Evolutionary conservation across 2,797 vertebrate species (phyloP).

Genomic region (Phrynocephalus guinanensis): DNA sequence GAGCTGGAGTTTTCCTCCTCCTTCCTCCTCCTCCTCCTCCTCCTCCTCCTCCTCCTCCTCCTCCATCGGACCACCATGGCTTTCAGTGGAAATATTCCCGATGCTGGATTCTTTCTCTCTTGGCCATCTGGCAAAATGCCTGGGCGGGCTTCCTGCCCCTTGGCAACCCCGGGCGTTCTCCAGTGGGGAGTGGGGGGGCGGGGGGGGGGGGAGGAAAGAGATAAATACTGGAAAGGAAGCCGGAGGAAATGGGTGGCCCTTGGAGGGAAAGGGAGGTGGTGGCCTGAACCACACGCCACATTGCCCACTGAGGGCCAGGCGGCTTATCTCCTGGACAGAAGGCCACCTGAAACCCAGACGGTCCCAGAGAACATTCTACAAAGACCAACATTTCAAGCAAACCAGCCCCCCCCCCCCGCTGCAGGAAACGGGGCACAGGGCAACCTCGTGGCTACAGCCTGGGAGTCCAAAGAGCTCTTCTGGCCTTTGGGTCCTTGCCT

Average conservation of each 20-base stretch:
- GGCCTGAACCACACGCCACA: neutral
- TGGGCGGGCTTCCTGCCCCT: conserved; percentile 64
- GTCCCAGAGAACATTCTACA: too few species aligned
- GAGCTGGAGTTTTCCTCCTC: neutral
- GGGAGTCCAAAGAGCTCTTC: too few species aligned
- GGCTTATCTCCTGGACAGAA: too few species aligned
- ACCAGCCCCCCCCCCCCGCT: too few species aligned
- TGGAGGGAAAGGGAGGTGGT: neutral
- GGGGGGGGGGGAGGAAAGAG: neutral
- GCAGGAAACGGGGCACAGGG: too few species aligned
- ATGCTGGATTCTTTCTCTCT: conserved; percentile 53
- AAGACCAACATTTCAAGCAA: too few species aligned
- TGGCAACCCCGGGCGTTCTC: conserved; percentile 38
- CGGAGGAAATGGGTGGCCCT: fast-evolving
- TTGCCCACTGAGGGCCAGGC: neutral
- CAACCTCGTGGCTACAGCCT: too few species aligned
- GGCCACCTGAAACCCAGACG: too few species aligned
- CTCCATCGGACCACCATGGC: conserved; percentile 52
- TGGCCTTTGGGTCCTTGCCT: too few species aligned
- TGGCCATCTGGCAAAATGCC: conserved; percentile 69
- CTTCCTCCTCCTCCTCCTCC: too few species aligned
- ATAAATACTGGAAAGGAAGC: neutral
- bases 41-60: too few species aligned
- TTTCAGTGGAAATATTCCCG: conserved; percentile 71
- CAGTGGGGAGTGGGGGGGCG: neutral